These are phyloP conservation scores for Scrobipalpa costella DNA, from an alignment of 2,888 invertebrate species.

Conservation along the genomic window DNA sequence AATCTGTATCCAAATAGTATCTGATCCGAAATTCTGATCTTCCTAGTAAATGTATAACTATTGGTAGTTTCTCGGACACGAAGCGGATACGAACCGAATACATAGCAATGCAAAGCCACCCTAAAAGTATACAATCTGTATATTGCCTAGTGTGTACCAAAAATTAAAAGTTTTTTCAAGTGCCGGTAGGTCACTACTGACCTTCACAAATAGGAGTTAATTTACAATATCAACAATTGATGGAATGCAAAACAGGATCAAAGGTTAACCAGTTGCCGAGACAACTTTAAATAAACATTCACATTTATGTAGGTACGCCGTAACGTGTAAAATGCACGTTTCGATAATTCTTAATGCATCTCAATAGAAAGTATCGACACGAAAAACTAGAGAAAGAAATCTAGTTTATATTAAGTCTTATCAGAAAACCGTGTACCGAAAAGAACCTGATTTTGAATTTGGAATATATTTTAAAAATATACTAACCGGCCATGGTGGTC, in stretches of 20 bases:
- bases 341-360: not conserved
- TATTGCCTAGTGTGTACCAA: too few species aligned
- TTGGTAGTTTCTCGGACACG: too few species aligned
- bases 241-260: constrained; percentile 30
- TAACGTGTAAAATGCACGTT: not conserved
- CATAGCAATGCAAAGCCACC: too few species aligned
- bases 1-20: too few species aligned
- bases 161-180: not conserved
- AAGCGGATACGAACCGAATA: too few species aligned
- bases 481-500: constrained; percentile 62
- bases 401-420: constrained; percentile 4
- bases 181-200: not conserved
- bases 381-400: constrained; percentile 19
- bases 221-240: constrained; percentile 24
- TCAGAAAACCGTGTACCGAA: constrained; percentile 19
- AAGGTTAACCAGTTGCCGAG: constrained; percentile 32
- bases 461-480: constrained; percentile 31
- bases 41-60: too few species aligned
- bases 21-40: too few species aligned
- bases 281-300: constrained; percentile 30
- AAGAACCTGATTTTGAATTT: constrained; percentile 31
- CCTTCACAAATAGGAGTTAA: constrained; percentile 23
- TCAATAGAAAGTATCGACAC: not conserved
- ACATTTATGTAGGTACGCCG: not conserved
- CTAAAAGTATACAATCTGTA: not conserved